phyloP scores from a whole-genome alignment of 2,888 invertebrate genomes.

The Trissonchulus sp. region DNA sequence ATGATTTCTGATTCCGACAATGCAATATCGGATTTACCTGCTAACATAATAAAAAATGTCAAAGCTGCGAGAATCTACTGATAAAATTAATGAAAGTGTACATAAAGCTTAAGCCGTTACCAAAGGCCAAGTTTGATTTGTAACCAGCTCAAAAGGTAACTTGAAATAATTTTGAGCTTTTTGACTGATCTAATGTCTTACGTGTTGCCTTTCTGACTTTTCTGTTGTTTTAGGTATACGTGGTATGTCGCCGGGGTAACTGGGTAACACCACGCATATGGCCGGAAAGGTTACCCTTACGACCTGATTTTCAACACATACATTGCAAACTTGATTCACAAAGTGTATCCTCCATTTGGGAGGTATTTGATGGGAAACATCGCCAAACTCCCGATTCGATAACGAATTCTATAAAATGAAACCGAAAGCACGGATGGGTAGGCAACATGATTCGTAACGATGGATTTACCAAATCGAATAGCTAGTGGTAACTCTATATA shows the following conservation, averaged over 20 bases:
- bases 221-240: constrained; percentile 49
- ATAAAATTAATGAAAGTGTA: no score
- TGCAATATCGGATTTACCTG: no score
- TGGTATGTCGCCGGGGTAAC: constrained; percentile 56
- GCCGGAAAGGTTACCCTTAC: constrained; percentile 53
- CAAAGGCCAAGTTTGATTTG: no score
- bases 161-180: no score
- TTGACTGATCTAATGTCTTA: no score
- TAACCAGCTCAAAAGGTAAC: no score
- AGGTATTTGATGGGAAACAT: neutral
- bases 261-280: constrained; percentile 57
- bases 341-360: neutral
- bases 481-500: no score
- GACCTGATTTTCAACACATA: constrained; percentile 38
- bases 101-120: no score
- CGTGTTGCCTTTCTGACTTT: no score
- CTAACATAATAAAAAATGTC: no score
- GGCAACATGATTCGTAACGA: constrained; percentile 47
- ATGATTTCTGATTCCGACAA: no score
- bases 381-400: constrained; percentile 46
- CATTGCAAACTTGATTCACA: neutral
- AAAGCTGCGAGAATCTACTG: no score
- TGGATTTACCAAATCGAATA: constrained; percentile 56
- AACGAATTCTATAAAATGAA: constrained; percentile 52
- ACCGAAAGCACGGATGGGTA: constrained; percentile 48